A percentile compares a stretch with the other conserved stretches of the same genome.
Evolutionary conservation across 2,888 invertebrate genomes (phyloP).

Genomic region (Syrphus vitripennis): DNA sequence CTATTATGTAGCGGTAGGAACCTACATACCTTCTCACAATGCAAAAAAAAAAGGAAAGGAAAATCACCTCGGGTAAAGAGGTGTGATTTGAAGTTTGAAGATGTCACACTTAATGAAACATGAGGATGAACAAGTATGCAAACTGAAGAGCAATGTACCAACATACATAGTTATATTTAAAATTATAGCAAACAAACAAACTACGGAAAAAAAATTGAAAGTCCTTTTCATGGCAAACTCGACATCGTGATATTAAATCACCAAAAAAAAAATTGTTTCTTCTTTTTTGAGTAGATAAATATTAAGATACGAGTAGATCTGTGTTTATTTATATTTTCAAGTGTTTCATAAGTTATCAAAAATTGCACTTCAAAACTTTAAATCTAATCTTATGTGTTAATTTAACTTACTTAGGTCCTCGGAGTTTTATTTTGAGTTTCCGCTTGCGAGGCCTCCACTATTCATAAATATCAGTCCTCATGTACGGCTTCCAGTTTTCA

Average conservation of each 20-base stretch:
- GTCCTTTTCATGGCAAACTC: not conserved
- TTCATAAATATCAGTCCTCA: too few species aligned
- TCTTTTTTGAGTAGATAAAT: not conserved
- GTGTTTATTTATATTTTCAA: too few species aligned
- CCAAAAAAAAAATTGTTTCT: not conserved
- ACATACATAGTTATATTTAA: not conserved
- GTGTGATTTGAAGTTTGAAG: slow-evolving; percentile 17
- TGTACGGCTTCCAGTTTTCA: too few species aligned
- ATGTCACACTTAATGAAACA: slow-evolving; percentile 47
- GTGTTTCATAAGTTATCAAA: too few species aligned
- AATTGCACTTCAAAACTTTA: too few species aligned
- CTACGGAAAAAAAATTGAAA: not conserved
- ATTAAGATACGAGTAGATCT: too few species aligned
- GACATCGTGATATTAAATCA: not conserved
- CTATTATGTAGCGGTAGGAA: not conserved
- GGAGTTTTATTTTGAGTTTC: too few species aligned
- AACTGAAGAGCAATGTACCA: not conserved
- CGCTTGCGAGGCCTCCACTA: too few species aligned
- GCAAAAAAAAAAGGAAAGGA: not conserved
- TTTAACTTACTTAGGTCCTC: too few species aligned
- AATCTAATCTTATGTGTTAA: too few species aligned
- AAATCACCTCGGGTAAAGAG: not conserved
- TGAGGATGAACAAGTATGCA: slow-evolving; percentile 40
- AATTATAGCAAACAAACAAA: not conserved
- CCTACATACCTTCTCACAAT: not conserved